Evolutionary conservation across 1,140 invertebrate genomes (phyloP), one percentile per base, ranked within the genome.

Genomic region (Trigoniulus corallinus): DNA sequence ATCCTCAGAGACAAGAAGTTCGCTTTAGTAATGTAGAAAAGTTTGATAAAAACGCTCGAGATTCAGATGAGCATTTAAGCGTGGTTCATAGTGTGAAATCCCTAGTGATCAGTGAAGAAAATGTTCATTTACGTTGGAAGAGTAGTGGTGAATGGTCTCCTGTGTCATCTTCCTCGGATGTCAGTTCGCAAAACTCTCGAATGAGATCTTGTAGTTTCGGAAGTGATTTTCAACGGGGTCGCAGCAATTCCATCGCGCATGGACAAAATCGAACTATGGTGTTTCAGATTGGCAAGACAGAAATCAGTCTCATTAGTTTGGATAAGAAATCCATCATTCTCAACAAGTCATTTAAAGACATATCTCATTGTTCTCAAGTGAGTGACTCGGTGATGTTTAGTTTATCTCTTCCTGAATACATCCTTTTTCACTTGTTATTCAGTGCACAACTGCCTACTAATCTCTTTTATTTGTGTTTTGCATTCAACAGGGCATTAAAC

Each of bases 221-320:
- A 7, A 18, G 42, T 7, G 42, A 44, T 7, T 20, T 4, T 20
- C 42, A 20, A 10, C 18, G 18, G 7, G 18, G 18, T 7, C 42
- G 42, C 42, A 44, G 4, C 12, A 20, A 20, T 7, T 44, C 42
- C 4, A 21, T 44, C 12, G 4, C 42, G 18, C 72, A 76, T 10
- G 81, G 86, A 49, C 79, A 83, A 55, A 94, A 94, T 70, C 74
- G 88, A 22, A 93, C 88, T 1, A 95, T 95, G 89, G 73, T 95
- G 10, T 82, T 75, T 48, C 67, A 88, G 70, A 82, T 95, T 20
- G 88, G 86, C n/a, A 72, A 81, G 26, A 74, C 76, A 43, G 89
- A 95, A 66, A 70, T 95, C 23, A 76, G 86, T 43, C 71, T 95
- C 0, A 93, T 95, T 50, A 92, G 87, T 62, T 84, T 88, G 0